Base-by-base conservation (phyloP, 1,140 invertebrate genomes). In the Drosophila serrata region DNA sequence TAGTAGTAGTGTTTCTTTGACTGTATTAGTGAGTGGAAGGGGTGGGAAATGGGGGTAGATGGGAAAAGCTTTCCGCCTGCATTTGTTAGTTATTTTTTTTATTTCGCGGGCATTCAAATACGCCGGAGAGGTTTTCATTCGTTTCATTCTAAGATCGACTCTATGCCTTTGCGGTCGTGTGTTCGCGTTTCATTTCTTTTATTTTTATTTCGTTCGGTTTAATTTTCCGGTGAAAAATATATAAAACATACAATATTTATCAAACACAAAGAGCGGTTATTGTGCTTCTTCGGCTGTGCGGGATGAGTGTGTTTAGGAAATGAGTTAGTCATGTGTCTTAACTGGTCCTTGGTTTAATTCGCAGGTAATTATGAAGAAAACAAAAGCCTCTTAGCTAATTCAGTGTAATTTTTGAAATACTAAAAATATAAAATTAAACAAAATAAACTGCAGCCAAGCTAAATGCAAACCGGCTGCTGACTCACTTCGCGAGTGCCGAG, bases 131-230 rank as follows among this genome's bases (percentile, higher is more conserved):
- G 69, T 77, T 90, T 84, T 42, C 84, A 84, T 70, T 84, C 80
- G 68, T 58, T 84, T 84, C 80, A 87, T 84, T 87, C 81, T 80
- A 87, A 87, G 84, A 87, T 87, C 84, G 84, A 88, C 72, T 84
- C 70, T 61, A 68, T 57, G 63, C 73, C 67, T 59, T 70, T 49
- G 53, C 77, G 80, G 84, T 88, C 76, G 84, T 87, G 84, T 78
- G 55, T 49, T 65, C 46, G 35, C 78, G 82, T n/a, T 53, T 45
- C 33, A 40, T 45, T 22, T 33, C 19, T 31, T 29, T 49, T 39
- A 68, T 46, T 73, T 48, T 45, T 39, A 24, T 39, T 42, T n/a
- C 19, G 9, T 29, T 24, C 24, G 37, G 35, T 56, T 60, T 9
- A 19, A 40, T 4, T 29, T 40, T 6, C n/a, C 22, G 24, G 22